A percentile compares a stretch with the other conserved stretches of the same genome.
These are phyloP conservation scores for Botia kubotai DNA, from an alignment of 2,797 vertebrate genomes.

Conservation along the genomic window DNA sequence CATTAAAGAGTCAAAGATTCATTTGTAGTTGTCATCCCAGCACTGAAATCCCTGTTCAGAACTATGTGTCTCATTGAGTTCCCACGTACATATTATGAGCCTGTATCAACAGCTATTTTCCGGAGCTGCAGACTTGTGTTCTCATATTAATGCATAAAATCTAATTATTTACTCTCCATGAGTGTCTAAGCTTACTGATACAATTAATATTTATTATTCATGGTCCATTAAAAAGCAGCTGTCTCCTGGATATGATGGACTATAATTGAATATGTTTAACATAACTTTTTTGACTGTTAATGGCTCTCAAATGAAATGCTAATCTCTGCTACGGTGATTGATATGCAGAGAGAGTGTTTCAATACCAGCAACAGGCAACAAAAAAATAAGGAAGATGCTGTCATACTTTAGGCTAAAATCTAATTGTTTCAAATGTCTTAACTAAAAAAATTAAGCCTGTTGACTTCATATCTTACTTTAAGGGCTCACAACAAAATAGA, in stretches of 20 bases:
- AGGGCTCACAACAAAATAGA: conserved; percentile 52
- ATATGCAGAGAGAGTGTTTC: conserved; percentile 29
- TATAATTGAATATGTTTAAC: conserved; percentile 34
- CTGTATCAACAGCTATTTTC: not conserved
- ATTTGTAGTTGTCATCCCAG: conserved; percentile 9
- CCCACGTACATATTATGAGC: not conserved
- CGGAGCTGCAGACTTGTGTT: not conserved
- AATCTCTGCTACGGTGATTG: conserved; percentile 31
- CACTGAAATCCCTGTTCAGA: conserved; percentile 4
- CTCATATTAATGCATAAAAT: conserved; percentile 6
- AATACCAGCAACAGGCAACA: conserved; percentile 16
- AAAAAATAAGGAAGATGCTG: not conserved
- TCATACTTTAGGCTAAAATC: conserved; percentile 17
- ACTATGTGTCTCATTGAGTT: not conserved
- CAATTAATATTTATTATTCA: conserved; percentile 50
- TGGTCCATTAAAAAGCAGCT: conserved; percentile 43
- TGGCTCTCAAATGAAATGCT: conserved; percentile 36
- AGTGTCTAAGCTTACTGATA: conserved; percentile 26
- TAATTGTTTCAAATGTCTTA: not conserved
- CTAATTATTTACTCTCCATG: conserved; percentile 23
- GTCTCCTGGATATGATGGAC: conserved; percentile 31
- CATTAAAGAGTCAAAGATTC: conserved; percentile 14
- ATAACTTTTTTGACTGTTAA: conserved; percentile 23
- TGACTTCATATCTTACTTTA: conserved; percentile 16
- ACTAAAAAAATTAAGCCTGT: not conserved